A percentile compares a stretch with the other conserved stretches of the same genome.
phyloP scores from a whole-genome alignment of 2,113 vertebrate species.

The Notothenia rossii region DNA sequence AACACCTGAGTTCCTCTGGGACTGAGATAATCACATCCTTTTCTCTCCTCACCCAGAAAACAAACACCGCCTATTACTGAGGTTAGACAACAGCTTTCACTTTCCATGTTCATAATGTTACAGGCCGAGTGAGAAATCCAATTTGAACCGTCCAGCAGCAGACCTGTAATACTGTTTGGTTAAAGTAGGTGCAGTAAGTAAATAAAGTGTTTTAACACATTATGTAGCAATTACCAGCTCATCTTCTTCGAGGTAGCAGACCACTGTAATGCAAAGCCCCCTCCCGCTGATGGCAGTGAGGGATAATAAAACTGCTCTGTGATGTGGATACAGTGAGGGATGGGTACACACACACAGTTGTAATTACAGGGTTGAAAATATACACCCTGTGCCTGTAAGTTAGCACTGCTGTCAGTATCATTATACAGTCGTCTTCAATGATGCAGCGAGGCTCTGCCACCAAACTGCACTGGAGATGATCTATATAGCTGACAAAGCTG shows the following conservation, averaged over 20 bases:
- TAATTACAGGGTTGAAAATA: conserved; percentile 63
- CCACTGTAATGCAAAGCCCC: conserved; percentile 27
- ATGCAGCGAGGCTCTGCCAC: conserved; percentile 8
- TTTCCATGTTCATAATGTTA: conserved; percentile 28
- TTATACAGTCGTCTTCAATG: conserved; percentile 45
- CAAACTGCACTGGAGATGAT: conserved; percentile 30
- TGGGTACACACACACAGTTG: conserved; percentile 42
- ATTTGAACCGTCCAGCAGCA: conserved; percentile 36
- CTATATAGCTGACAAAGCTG: conserved; percentile 20
- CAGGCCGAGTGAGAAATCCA: conserved; percentile 13
- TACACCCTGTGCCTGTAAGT: conserved; percentile 58
- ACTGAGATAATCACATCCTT: conserved; percentile 49
- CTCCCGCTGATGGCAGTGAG: conserved; percentile 41
- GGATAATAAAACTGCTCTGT: conserved; percentile 48
- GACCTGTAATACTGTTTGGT: conserved; percentile 30
- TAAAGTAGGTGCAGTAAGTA: conserved; percentile 38
- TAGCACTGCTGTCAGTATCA: conserved; percentile 47
- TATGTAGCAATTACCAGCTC: conserved; percentile 43
- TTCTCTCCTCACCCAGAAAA: conserved; percentile 27
- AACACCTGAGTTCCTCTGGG: conserved; percentile 32
- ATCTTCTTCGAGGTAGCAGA: conserved; percentile 38
- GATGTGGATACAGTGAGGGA: conserved; percentile 43
- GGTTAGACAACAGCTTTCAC: conserved; percentile 36
- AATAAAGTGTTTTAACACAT: conserved; percentile 57
- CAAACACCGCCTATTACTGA: conserved; percentile 44